phyloP scores from a whole-genome alignment of 1,140 invertebrate species.

The Achroia grisella region DNA sequence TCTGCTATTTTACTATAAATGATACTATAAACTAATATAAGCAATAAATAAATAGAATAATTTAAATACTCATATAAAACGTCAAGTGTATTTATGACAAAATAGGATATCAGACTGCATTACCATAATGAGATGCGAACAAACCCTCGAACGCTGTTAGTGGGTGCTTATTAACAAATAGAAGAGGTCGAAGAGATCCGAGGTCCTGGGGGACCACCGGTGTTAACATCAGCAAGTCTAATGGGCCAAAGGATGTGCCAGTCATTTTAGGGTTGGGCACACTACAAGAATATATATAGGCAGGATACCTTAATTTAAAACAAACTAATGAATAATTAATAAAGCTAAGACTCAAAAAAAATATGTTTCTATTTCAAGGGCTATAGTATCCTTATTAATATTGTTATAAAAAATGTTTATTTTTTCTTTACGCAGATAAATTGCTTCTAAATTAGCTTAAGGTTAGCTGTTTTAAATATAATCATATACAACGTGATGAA shows the following conservation, averaged over 20 bases:
- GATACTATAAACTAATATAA: too few species aligned
- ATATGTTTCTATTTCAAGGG: too few species aligned
- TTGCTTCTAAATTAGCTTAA: too few species aligned
- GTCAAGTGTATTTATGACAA: constrained; percentile 5
- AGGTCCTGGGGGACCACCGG: constrained; percentile 41
- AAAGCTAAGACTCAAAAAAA: too few species aligned
- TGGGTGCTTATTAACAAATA: constrained; percentile 50
- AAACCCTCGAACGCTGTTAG: constrained; percentile 14
- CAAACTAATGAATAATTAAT: too few species aligned
- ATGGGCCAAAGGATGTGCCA: constrained; percentile 32
- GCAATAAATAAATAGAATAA: neutral
- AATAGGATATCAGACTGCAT: constrained; percentile 20
- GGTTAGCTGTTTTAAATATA: too few species aligned
- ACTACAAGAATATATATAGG: neutral
- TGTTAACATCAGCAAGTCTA: constrained; percentile 59
- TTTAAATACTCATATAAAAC: neutral
- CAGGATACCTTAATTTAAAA: too few species aligned
- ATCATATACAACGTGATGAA: too few species aligned
- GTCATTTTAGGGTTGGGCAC: constrained; percentile 31
- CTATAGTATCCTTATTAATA: too few species aligned
- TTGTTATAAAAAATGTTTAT: too few species aligned
- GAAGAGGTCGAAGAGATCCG: constrained; percentile 27
- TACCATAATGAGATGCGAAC: constrained; percentile 36
- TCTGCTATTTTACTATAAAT: too few species aligned
- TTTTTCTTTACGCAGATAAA: too few species aligned